A percentile compares a stretch with the other conserved stretches of the same genome.
phyloP scores from a whole-genome alignment of 1,140 invertebrate species.

The Goniozus legneri region DNA sequence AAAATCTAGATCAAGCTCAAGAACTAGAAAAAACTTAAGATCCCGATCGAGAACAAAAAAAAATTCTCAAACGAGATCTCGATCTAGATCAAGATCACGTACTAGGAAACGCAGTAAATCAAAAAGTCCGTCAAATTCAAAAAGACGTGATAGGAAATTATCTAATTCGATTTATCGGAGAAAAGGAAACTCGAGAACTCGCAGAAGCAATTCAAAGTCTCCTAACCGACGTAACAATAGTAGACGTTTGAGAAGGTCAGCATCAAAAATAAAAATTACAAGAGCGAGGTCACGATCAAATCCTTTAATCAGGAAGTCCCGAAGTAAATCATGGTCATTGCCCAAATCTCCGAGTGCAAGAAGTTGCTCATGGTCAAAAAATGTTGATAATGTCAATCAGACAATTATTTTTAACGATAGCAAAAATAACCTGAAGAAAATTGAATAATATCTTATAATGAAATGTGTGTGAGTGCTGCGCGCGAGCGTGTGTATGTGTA shows the following conservation, averaged over 20 bases:
- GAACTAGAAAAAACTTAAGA: constrained; percentile 12
- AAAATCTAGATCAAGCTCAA: constrained; percentile 11
- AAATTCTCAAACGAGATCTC: constrained; percentile 17
- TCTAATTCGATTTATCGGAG: constrained; percentile 22
- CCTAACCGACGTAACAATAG: constrained; percentile 26
- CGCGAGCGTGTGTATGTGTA: too few species aligned
- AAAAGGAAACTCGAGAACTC: constrained; percentile 20
- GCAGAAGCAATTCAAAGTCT: constrained; percentile 35
- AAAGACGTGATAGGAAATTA: constrained; percentile 29
- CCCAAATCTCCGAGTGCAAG: constrained; percentile 38
- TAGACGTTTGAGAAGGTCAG: constrained; percentile 13
- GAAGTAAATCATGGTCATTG: constrained; percentile 47
- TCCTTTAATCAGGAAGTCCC: constrained; percentile 32
- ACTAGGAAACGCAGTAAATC: constrained; percentile 30
- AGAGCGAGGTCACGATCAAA: constrained; percentile 32
- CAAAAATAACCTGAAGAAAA: too few species aligned
- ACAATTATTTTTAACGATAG: too few species aligned
- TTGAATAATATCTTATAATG: too few species aligned
- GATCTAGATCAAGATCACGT: constrained; percentile 21
- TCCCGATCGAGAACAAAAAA: constrained; percentile 23
- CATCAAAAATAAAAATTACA: constrained; percentile 31
- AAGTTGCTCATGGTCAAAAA: constrained; percentile 47
- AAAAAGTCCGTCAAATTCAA: constrained; percentile 27
- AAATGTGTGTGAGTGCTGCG: too few species aligned
- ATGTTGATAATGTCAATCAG: constrained; percentile 21